A percentile compares a stretch with the other conserved stretches of the same genome.
Conservation (phyloP, 2,113 vertebrate species). For the Okapia johnstoni region DNA sequence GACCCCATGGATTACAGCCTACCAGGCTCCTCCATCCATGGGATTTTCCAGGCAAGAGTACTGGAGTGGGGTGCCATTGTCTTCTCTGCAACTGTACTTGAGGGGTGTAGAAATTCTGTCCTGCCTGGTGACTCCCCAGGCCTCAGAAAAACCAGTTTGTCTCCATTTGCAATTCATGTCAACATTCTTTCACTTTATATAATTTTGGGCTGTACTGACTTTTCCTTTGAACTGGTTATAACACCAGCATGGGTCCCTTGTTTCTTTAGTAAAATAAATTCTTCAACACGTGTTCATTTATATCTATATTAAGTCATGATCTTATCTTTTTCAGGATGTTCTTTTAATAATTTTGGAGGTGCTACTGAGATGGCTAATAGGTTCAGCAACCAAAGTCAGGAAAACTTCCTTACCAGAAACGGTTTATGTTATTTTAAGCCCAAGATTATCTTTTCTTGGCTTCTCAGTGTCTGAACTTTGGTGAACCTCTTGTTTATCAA, state of each 20-base stretch:
- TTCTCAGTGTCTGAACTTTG: neutral
- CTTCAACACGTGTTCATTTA: neutral
- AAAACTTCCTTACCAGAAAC: neutral
- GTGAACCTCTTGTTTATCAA: neutral
- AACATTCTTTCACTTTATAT: neutral
- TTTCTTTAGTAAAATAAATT: neutral
- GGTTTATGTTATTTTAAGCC: neutral
- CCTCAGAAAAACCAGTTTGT: neutral
- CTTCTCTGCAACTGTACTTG: too few species aligned
- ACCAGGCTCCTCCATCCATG: too few species aligned
- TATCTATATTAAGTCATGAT: neutral
- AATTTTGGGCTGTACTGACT: neutral
- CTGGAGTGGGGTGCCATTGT: too few species aligned
- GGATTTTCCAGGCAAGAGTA: too few species aligned
- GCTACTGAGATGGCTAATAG: neutral
- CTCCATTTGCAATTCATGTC: neutral
- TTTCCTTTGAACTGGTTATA: neutral
- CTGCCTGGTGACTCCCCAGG: neutral
- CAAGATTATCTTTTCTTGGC: neutral
- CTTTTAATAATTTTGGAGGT: neutral
- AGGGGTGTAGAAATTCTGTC: neutral
- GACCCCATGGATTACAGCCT: too few species aligned
- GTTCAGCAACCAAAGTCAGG: neutral
- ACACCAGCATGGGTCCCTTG: neutral
- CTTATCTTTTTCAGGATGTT: neutral